Base-by-base conservation (phyloP, 2,888 invertebrate species). In the Keiferia lycopersicella region DNA sequence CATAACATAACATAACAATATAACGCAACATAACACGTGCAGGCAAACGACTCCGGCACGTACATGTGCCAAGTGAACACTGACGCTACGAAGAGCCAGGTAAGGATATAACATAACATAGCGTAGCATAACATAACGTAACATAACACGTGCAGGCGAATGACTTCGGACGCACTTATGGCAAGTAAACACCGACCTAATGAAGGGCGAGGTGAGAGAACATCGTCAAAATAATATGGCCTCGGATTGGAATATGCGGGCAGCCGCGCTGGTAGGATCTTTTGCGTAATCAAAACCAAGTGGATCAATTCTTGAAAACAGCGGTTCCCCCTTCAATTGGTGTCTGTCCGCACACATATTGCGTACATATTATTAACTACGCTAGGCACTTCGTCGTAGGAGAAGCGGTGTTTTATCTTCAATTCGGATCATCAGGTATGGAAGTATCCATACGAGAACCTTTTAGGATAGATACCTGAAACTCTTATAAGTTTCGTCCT, bases 61-160 rank as follows among this genome's bases (percentile, higher is more conserved):
- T 98, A 98, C 91, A 98, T 98, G 97, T 98, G 97, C 88, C 98
- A 98, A 90, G 95, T 97, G 78, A 97, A 97, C 89, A 97, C 97
- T 65, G 96, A 96, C 82, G 97, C 97, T 65, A 97, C 97, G 96
- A 94, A 95, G 76, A 96, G 95, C 86, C 96, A 96, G 95, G 97
- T 97, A 73, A 53, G 20, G 2, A 18, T 48, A 1, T 8, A 18
- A 48, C 41, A 41, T 97, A 34, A 34, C 34, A 34, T 8, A 8
- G 8, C 97, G 97, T 92, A 96, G 10, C 34, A 34, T 10, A 34
- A 34, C 4, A 34, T 10, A 8, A 8, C 34, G 8, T 10, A 34
- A 10, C 34, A 34, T 10, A 77, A 96, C 97, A 67, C 26, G 6
- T 98, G 68, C 97, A 97, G 86, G 95, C 96, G 79, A 96, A 96